Conservation (phyloP, 2,888 invertebrate genomes). For the Globia sparganii region DNA sequence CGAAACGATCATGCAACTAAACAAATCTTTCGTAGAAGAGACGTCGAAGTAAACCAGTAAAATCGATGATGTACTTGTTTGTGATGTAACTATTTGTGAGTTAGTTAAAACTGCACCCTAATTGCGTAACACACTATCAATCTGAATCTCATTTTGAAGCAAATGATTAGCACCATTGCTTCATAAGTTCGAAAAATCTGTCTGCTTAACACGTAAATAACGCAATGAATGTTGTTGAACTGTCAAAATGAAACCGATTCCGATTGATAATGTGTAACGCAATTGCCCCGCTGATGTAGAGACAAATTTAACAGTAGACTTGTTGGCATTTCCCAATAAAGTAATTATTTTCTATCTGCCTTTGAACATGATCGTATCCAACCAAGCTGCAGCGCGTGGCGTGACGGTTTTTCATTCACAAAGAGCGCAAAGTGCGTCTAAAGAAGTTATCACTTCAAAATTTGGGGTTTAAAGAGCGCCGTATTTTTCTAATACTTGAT, state of each 20-base stretch:
- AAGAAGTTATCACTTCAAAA: neutral
- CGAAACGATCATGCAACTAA: slow-evolving; percentile 37
- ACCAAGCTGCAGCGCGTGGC: neutral
- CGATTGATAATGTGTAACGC: no score
- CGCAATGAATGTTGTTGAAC: no score
- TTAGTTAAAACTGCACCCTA: neutral
- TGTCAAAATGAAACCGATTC: no score
- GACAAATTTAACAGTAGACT: neutral
- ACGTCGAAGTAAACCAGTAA: neutral
- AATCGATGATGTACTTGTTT: neutral
- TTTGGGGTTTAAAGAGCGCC: neutral
- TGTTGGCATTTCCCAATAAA: no score
- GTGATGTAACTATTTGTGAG: slow-evolving; percentile 1
- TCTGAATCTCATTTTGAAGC: no score
- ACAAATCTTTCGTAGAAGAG: slow-evolving; percentile 36
- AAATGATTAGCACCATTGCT: no score
- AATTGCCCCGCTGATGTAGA: no score
- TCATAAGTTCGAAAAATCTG: no score
- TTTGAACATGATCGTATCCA: neutral
- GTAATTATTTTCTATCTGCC: neutral
- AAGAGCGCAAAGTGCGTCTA: neutral
- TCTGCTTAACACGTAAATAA: no score
- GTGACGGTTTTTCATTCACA: neutral
- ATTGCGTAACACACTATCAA: no score
- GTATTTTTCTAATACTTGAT: neutral